A percentile compares a stretch with the other conserved stretches of the same genome.
phyloP scores from a whole-genome alignment of 2,113 vertebrate genomes.

The Pandion haliaetus region DNA sequence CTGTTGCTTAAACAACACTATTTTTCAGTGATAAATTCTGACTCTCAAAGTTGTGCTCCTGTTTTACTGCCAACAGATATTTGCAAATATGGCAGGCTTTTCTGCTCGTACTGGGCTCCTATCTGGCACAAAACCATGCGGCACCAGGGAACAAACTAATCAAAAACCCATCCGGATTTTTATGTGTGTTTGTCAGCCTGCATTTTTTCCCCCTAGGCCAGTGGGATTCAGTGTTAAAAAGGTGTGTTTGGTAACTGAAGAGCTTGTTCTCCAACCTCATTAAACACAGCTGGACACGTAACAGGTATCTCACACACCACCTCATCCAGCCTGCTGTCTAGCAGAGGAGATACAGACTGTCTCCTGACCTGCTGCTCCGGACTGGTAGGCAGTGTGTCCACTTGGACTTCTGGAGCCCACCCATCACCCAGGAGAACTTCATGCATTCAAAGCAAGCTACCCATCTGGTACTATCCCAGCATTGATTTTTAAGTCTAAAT shows the following conservation, averaged over 20 bases:
- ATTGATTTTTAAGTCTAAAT: neutral
- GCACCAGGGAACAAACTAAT: neutral
- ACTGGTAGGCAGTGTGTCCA: neutral
- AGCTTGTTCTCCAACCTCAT: neutral
- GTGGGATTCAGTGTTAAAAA: neutral
- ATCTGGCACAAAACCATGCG: neutral
- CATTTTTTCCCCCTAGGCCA: neutral
- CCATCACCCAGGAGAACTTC: fast-evolving
- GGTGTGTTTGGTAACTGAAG: neutral
- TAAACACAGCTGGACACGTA: neutral
- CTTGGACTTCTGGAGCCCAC: neutral
- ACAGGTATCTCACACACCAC: neutral
- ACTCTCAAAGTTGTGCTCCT: neutral
- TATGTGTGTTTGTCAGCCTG: neutral
- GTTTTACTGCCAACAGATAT: neutral
- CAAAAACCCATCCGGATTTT: constrained; percentile 7
- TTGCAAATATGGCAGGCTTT: neutral
- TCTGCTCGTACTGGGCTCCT: neutral
- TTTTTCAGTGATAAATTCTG: neutral
- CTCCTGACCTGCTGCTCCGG: neutral
- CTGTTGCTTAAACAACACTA: neutral
- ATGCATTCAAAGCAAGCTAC: neutral
- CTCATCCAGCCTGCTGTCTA: neutral
- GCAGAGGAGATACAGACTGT: neutral
- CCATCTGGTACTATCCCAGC: neutral